Base-by-base conservation (phyloP, 2,113 vertebrate genomes). In the Agelaius tricolor region DNA sequence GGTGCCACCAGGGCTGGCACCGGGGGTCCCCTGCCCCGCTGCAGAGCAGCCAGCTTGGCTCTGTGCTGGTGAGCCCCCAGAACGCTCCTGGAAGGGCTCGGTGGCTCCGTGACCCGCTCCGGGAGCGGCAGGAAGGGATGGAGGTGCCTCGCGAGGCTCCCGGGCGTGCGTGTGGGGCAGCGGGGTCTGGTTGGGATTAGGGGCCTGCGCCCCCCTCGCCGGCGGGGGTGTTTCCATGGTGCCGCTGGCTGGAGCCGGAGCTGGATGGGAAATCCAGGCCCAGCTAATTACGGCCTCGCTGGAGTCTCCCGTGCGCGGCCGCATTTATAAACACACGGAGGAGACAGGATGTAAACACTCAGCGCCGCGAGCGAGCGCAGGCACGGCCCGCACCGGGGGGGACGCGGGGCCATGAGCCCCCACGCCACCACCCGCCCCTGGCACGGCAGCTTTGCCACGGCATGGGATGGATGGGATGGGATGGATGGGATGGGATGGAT, bases 331-430 rank as follows among this genome's bases (percentile, higher is more conserved):
- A 96, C 94, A 97, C 78, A 82, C 55, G 57, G 82, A 96, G 85
- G 79, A 96, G 95, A 90, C 94, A 95, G 94, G 94, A 95, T 96
- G 94, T 97, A 97, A 96, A 97, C 94, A 95, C 72, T 92, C 91
- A 66, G 86, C 31, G 51, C 95, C 7, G 73, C 13, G 37, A 51
- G 49, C 49, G 49, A 91, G 94, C 15, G 4, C 71, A 85, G 90
- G 79, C 79, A 90, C 15, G 37, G 83, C 83, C 13, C 2, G 14
- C 6, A 12, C 7, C 0, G 57, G 39, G 37, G 43, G 33, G 41
- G 39, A 46, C 0, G 17, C 2, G 46, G 62, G 88, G 91, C 73
- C 30, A 5, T 0, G 22, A 0, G 5, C 62, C 71, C 84, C 51
- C 1, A 1, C 0, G 0, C 90, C 67, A 26, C 24, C 54, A 2